phyloP scores from a whole-genome alignment of 2,888 invertebrate genomes.

The Gisinianus flammeolus region DNA sequence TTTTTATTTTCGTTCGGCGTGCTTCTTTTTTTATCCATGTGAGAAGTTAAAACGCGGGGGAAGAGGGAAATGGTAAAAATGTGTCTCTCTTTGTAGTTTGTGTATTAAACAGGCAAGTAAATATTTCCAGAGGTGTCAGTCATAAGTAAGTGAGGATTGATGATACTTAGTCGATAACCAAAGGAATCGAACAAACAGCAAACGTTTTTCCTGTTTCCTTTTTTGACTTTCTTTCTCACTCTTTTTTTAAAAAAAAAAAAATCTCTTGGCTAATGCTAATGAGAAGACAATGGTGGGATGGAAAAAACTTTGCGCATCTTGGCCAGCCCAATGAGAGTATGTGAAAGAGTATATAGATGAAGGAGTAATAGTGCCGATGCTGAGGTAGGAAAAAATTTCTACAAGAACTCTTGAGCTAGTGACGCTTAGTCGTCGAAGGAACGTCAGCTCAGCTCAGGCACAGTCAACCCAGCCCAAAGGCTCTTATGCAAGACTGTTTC shows the following conservation, averaged over 20 bases:
- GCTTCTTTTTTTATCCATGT: too few relatives aligned
- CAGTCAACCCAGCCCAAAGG: neutral
- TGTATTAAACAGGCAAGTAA: too few relatives aligned
- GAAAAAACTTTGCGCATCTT: conserved; percentile 16
- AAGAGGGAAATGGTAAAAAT: too few relatives aligned
- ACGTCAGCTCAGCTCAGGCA: neutral
- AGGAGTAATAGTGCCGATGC: conserved; percentile 47
- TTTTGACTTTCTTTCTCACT: too few relatives aligned
- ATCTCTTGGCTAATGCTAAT: conserved; percentile 3
- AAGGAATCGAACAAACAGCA: too few relatives aligned
- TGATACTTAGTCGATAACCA: too few relatives aligned
- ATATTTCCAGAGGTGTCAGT: too few relatives aligned
- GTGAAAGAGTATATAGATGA: conserved; percentile 20
- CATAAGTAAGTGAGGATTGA: too few relatives aligned
- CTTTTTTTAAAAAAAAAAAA: neutral
- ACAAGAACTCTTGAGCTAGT: conserved; percentile 51
- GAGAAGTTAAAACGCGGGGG: too few relatives aligned
- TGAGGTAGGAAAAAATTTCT: conserved; percentile 54
- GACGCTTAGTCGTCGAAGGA: conserved; percentile 26
- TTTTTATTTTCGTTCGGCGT: too few relatives aligned
- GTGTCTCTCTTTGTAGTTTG: too few relatives aligned
- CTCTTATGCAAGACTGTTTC: neutral
- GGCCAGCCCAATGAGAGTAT: conserved; percentile 1
- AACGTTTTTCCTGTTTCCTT: too few relatives aligned
- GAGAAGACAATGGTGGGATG: conserved; percentile 13